These are phyloP conservation scores for Esox niger DNA, from an alignment of 2,113 vertebrate genomes.

Conservation along the genomic window DNA sequence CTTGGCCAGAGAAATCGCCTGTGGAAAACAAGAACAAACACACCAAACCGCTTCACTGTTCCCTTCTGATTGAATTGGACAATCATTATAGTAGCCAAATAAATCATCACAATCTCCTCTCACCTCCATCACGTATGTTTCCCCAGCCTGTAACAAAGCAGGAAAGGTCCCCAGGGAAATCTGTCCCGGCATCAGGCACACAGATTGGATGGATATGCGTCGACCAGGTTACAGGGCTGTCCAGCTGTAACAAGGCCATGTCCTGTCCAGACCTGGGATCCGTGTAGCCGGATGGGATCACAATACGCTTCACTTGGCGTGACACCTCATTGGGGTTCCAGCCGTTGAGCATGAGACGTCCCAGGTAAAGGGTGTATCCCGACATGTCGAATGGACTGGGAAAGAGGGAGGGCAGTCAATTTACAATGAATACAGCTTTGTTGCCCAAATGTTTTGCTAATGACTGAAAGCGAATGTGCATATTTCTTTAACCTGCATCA, in stretches of 20 bases:
- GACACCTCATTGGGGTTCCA: slow-evolving; percentile 27
- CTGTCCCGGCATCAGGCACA: slow-evolving; percentile 48
- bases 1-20: too few species aligned
- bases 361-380: slow-evolving; percentile 61
- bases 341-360: slow-evolving; percentile 56
- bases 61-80: too few species aligned
- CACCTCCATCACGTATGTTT: slow-evolving; percentile 60
- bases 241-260: slow-evolving; percentile 67
- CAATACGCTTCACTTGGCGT: slow-evolving; percentile 40
- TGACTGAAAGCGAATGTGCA: too few species aligned
- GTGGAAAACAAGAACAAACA: too few species aligned
- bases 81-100: too few species aligned
- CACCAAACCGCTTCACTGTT: too few species aligned
- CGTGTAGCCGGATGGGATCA: slow-evolving; percentile 65
- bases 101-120: slow-evolving; percentile 6
- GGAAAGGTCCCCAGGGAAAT: slow-evolving; percentile 53
- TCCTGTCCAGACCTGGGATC: slow-evolving; percentile 66
- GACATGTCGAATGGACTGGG: slow-evolving; percentile 43
- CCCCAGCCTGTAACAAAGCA: slow-evolving; percentile 79
- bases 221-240: slow-evolving; percentile 54
- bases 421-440: too few species aligned
- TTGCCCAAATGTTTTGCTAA: too few species aligned
- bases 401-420: background rate
- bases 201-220: slow-evolving; percentile 64
- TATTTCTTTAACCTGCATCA: too few species aligned